phyloP scores from a whole-genome alignment of 2,888 invertebrate species.

The Heliothis peltigera region DNA sequence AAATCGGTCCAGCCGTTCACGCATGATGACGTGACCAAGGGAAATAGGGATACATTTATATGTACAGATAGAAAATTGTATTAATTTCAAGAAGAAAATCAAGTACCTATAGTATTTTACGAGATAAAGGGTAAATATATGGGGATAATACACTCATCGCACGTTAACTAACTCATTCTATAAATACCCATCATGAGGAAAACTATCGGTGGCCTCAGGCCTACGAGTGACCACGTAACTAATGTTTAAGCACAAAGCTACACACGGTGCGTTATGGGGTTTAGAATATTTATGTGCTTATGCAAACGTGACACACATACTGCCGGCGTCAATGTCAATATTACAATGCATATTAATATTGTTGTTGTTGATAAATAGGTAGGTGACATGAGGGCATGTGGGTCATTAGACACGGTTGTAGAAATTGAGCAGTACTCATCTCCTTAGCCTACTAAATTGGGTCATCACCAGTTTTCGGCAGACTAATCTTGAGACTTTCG shows the following conservation, averaged over 20 bases:
- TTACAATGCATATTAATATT: slow-evolving; percentile 19
- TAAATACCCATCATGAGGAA: background rate
- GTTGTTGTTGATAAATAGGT: slow-evolving; percentile 4
- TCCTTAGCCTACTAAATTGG: too few species aligned
- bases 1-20: too few species aligned
- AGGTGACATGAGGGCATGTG: background rate
- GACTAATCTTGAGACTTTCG: too few species aligned
- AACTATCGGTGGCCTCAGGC: background rate
- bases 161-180: background rate
- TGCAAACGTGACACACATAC: background rate
- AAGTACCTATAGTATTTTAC: too few species aligned
- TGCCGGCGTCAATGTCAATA: slow-evolving; percentile 27
- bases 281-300: slow-evolving; percentile 17
- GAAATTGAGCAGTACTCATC: background rate
- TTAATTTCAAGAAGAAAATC: too few species aligned
- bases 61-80: too few species aligned
- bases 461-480: too few species aligned
- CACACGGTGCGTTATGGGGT: background rate
- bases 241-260: background rate
- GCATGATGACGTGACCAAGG: too few species aligned
- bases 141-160: too few species aligned
- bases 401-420: slow-evolving; percentile 1
- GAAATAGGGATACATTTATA: too few species aligned
- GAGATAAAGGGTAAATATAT: too few species aligned
- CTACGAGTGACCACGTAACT: background rate